Conservation (phyloP, 2,113 vertebrate species). For the Xiphophorus couchianus region DNA sequence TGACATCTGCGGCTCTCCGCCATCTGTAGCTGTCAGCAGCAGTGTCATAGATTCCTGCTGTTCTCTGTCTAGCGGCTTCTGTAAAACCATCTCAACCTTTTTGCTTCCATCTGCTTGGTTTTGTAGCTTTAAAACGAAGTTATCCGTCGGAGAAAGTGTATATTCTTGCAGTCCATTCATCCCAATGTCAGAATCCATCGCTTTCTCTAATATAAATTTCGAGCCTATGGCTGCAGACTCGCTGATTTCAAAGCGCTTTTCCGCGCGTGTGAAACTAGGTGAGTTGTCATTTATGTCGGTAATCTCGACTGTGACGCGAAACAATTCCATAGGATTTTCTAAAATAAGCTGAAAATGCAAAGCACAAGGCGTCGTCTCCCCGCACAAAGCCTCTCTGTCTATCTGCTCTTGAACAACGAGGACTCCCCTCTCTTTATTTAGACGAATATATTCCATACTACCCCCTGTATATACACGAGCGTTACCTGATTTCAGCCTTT, state of each 20-base stretch:
- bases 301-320: conserved; percentile 53
- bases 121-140: conserved; percentile 68
- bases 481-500: conserved; percentile 57
- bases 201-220: conserved; percentile 52
- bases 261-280: conserved; percentile 39
- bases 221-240: conserved; percentile 44
- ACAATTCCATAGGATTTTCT: conserved; percentile 64
- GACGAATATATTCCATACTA: conserved; percentile 69
- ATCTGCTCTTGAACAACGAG: conserved; percentile 62
- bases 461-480: conserved; percentile 73
- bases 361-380: conserved; percentile 61
- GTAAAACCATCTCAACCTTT: conserved; percentile 62
- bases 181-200: conserved; percentile 37
- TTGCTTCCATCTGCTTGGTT: conserved; percentile 48
- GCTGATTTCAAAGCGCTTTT: conserved; percentile 56
- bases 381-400: conserved; percentile 78
- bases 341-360: conserved; percentile 61
- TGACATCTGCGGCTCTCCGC: conserved; percentile 53
- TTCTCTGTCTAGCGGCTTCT: conserved; percentile 60
- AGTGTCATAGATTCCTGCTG: conserved; percentile 30
- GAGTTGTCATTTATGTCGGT: conserved; percentile 66
- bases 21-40: conserved; percentile 57
- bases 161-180: conserved; percentile 73
- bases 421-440: conserved; percentile 62
- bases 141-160: conserved; percentile 65